Conservation (phyloP, 1,140 invertebrate genomes). For the Sesamia nonagrioides region DNA sequence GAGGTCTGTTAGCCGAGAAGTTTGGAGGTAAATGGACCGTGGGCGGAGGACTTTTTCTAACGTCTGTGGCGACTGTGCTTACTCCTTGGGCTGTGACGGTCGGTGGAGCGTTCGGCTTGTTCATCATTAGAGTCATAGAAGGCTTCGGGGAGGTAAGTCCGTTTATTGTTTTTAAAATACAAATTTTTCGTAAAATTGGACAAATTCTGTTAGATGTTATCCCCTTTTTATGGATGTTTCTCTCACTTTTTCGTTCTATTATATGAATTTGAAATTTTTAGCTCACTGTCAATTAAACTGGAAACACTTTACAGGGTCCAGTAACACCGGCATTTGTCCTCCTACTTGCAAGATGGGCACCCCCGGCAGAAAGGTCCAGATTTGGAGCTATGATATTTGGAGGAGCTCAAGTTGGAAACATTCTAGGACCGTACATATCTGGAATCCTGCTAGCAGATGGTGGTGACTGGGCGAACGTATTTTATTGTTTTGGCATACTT, state of each 20-base stretch:
- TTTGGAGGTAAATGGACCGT: conserved; percentile 89
- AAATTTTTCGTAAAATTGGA: too few relatives aligned
- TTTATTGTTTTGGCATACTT: conserved; percentile 94
- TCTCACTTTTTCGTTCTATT: too few relatives aligned
- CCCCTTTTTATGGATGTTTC: too few relatives aligned
- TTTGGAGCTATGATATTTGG: conserved; percentile 92
- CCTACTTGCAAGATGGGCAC: conserved; percentile 92
- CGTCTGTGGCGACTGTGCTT: conserved; percentile 74
- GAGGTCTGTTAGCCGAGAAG: conserved; percentile 89
- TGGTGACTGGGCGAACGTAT: conserved; percentile 92
- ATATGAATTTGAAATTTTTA: too few relatives aligned
- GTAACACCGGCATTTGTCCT: conserved; percentile 92
- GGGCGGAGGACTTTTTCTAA: conserved; percentile 74
- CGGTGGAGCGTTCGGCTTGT: conserved; percentile 89
- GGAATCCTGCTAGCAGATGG: conserved; percentile 90
- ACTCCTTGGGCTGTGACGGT: conserved; percentile 74
- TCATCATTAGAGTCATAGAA: conserved; percentile 90
- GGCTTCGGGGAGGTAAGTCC: conserved; percentile 89
- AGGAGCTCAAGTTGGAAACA: conserved; percentile 91
- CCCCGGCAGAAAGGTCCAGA: conserved; percentile 90
- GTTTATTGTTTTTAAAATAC: not conserved
- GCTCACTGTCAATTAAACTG: too few relatives aligned
- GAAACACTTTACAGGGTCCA: conserved; percentile 79
- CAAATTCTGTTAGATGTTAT: too few relatives aligned
- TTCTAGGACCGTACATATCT: conserved; percentile 91